phyloP scores from a whole-genome alignment of 2,113 vertebrate genomes.

The Hemiscyllium ocellatum region DNA sequence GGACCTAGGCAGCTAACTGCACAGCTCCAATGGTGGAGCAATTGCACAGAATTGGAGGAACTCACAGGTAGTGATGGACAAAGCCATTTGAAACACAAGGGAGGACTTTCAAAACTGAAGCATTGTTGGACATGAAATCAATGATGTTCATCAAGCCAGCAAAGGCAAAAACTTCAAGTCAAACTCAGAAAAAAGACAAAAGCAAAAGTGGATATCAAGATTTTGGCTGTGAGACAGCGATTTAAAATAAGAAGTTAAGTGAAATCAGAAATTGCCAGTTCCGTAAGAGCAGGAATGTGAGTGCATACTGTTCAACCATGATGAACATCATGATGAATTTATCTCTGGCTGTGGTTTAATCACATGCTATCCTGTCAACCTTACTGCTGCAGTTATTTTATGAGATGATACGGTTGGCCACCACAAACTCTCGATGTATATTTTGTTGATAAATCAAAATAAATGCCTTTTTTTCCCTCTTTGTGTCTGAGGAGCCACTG shows the following conservation, averaged over 20 bases:
- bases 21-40: background rate
- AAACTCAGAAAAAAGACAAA: background rate
- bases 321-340: background rate
- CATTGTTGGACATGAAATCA: background rate
- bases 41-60: background rate
- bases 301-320: background rate
- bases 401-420: background rate
- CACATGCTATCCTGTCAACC: background rate
- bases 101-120: background rate
- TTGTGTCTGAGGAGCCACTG: background rate
- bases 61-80: background rate
- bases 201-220: background rate
- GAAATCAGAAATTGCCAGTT: background rate
- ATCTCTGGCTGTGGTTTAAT: background rate
- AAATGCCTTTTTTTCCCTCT: background rate
- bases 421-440: background rate
- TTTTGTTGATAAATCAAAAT: conserved; percentile 3
- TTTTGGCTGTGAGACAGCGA: background rate
- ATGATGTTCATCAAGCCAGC: background rate
- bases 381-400: background rate
- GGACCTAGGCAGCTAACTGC: background rate
- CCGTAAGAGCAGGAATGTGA: background rate
- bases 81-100: background rate
- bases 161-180: background rate
- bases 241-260: background rate